Conservation (phyloP, 2,113 vertebrate genomes). For the Tyrannus savana region DNA sequence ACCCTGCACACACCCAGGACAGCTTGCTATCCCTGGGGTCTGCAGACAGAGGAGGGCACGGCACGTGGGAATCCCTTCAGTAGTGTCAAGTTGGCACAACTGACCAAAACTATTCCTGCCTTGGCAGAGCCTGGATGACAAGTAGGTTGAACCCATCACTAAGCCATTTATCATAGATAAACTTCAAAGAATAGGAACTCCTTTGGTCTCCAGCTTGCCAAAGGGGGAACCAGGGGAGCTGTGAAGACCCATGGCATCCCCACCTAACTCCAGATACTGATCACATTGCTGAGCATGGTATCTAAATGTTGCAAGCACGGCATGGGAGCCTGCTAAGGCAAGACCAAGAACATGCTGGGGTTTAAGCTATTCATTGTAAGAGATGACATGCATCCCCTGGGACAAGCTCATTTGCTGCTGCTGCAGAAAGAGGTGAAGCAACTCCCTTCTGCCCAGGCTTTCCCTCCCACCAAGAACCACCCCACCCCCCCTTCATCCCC, state of each 20-base stretch:
- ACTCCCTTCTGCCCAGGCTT: background rate
- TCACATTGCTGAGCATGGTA: background rate
- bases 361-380: background rate
- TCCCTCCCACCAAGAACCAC: slow-evolving; percentile 30
- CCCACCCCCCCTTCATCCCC: background rate
- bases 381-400: background rate
- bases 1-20: background rate
- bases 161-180: background rate
- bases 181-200: background rate
- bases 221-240: background rate
- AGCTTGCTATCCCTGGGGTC: background rate
- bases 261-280: background rate
- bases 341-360: background rate
- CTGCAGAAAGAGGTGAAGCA: slow-evolving; percentile 18
- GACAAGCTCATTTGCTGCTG: slow-evolving; percentile 1
- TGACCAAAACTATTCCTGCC: background rate
- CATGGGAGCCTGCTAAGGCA: background rate
- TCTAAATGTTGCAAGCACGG: background rate
- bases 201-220: background rate
- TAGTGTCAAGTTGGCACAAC: background rate
- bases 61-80: background rate
- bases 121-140: background rate
- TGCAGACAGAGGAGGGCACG: background rate
- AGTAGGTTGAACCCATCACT: background rate
- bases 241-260: background rate